These are phyloP conservation scores for Picus viridis DNA, from an alignment of 2,797 vertebrate genomes.

Conservation along the genomic window DNA sequence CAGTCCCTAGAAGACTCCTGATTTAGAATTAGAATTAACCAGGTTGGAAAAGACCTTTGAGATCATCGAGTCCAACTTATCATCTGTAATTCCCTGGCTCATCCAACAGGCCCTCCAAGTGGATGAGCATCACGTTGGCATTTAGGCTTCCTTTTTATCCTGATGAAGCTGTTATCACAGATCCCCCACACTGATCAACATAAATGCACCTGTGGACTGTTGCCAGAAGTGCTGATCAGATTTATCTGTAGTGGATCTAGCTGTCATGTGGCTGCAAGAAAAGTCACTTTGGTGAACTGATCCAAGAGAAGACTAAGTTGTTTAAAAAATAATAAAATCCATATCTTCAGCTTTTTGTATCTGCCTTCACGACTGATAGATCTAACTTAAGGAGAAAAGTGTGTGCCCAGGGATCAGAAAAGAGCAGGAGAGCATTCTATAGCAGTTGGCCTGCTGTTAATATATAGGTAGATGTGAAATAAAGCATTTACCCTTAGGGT, in stretches of 20 bases:
- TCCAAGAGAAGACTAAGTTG: neutral
- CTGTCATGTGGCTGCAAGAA: neutral
- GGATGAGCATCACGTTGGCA: too few relatives aligned
- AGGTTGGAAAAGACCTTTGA: too few relatives aligned
- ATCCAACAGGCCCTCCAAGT: too few relatives aligned
- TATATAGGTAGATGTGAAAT: neutral
- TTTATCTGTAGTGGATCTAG: neutral
- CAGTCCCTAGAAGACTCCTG: neutral
- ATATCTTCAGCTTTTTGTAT: neutral
- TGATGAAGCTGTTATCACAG: neutral
- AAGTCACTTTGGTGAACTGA: neutral
- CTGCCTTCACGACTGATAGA: neutral
- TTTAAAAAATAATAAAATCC: neutral
- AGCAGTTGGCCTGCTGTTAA: neutral
- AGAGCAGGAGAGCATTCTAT: neutral
- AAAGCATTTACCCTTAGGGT: neutral
- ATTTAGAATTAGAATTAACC: neutral
- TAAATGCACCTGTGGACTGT: neutral
- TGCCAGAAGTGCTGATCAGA: neutral
- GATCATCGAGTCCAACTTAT: too few relatives aligned
- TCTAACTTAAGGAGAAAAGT: neutral
- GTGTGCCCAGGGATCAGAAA: neutral
- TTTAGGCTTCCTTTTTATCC: neutral
- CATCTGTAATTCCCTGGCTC: too few relatives aligned
- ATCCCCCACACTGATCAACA: rapidly evolving